phyloP scores from a whole-genome alignment of 2,888 invertebrate species.

The Cinara cedri region DNA sequence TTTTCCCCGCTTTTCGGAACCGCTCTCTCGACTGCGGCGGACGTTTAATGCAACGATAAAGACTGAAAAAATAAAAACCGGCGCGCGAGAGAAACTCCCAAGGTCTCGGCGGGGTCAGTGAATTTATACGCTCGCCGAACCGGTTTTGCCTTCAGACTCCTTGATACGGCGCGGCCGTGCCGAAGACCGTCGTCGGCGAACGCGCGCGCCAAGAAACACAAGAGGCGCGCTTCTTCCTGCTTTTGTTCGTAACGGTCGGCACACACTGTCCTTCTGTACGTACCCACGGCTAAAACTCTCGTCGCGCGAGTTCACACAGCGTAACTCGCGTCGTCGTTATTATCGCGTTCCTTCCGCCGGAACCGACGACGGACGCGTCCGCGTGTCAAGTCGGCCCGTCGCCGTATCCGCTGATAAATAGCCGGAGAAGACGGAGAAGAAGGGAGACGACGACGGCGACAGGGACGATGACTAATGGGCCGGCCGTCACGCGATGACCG shows the following conservation, averaged over 20 bases:
- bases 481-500: no score
- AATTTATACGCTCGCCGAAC: conserved; percentile 54
- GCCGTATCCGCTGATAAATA: neutral
- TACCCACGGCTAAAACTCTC: no score
- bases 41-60: conserved; percentile 24
- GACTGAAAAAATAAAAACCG: conserved; percentile 14
- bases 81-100: conserved; percentile 52
- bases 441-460: no score
- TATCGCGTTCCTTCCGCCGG: no score
- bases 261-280: no score
- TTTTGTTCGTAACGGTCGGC: conserved; percentile 54
- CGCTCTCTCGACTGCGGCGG: neutral
- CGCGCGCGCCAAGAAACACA: neutral
- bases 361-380: no score
- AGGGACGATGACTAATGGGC: no score
- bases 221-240: conserved; percentile 47
- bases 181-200: neutral
- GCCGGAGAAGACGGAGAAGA: no score
- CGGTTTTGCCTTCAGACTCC: conserved; percentile 45
- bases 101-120: conserved; percentile 56
- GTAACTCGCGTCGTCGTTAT: no score
- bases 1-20: conserved; percentile 38
- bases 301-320: no score
- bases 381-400: neutral
- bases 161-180: conserved; percentile 12